A percentile compares a stretch with the other conserved stretches of the same genome.
These are phyloP conservation scores for Pangasianodon gigas DNA, from an alignment of 2,113 vertebrate genomes.

Conservation along the genomic window DNA sequence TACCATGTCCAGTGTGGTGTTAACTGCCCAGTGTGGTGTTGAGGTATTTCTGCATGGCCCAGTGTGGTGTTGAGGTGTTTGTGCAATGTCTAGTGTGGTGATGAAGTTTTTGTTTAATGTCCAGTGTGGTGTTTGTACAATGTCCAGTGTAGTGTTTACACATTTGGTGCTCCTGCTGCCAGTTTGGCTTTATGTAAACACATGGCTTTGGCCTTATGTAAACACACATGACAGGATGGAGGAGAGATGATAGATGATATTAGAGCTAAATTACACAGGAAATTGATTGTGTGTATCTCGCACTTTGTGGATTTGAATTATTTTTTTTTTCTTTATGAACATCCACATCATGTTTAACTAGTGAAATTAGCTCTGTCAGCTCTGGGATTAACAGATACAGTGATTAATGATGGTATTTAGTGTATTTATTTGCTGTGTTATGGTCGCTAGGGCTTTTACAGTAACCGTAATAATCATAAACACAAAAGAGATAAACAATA, in stretches of 20 bases:
- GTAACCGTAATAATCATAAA: neutral
- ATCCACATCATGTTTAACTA: neutral
- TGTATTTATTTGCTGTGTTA: neutral
- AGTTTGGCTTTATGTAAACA: neutral
- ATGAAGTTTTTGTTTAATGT: neutral
- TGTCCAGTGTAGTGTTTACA: neutral
- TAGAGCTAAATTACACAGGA: neutral
- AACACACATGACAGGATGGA: neutral
- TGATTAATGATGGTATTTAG: slow-evolving; percentile 4
- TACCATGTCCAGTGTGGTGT: neutral
- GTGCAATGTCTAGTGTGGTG: neutral
- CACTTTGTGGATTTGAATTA: neutral
- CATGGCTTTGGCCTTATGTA: neutral
- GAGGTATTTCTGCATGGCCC: neutral
- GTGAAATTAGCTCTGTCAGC: neutral
- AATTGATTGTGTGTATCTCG: neutral
- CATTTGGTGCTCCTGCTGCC: neutral
- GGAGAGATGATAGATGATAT: neutral
- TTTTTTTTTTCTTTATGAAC: neutral
- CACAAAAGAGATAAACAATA: neutral
- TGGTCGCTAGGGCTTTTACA: neutral
- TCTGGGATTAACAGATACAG: neutral
- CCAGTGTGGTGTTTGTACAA: neutral
- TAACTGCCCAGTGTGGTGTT: neutral
- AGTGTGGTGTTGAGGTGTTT: neutral